Evolutionary conservation across 2,113 vertebrate genomes (phyloP), one percentile per base, ranked within the genome.

Genomic region (Perca flavescens): DNA sequence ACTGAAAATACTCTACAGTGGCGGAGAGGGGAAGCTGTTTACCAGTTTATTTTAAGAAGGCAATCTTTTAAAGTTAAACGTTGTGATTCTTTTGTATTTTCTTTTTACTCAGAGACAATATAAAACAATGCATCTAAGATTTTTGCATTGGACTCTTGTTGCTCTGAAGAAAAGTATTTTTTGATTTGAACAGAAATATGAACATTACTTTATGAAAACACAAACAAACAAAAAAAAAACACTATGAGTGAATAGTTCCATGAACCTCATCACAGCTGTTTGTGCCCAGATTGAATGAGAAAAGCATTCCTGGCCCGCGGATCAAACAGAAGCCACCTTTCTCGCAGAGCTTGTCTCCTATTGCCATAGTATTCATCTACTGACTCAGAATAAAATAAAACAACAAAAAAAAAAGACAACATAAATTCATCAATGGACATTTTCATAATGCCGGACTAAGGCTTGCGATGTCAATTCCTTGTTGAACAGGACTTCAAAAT

Each of bases 111-210:
- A 91, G 91, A 93, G 89, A 93, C 86, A 54, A 87, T 84, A 76
- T 53, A n/a, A 84, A 90, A 66, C 81, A 58, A 87, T 88, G 75
- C 82, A 77, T 63, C 69, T 75, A 49, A 36, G 77, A 60, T 79
- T 86, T 89, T 86, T 25, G 89, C 83, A 80, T 92, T 87, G 89
- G 88, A 90, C 77, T 65, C 63, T 74, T 75, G 56, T 91, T 92
- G 87, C 91, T 89, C 89, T 91, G 91, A 87, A 90, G 86, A 88
- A 87, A 86, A 80, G 64, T 91, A 92, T 90, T 94, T 93, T 93
- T 94, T 93, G 71, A 82, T 92, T 93, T 93, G 56, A 92, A 90
- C 89, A 91, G 86, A 91, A 90, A 89, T 90, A 88, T 88, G 76
- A 92, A 89, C 83, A 90, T 67, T 68, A 83, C 74, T 88, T 85